phyloP scores from a whole-genome alignment of 2,113 vertebrate species.

The Clupea harengus region DNA sequence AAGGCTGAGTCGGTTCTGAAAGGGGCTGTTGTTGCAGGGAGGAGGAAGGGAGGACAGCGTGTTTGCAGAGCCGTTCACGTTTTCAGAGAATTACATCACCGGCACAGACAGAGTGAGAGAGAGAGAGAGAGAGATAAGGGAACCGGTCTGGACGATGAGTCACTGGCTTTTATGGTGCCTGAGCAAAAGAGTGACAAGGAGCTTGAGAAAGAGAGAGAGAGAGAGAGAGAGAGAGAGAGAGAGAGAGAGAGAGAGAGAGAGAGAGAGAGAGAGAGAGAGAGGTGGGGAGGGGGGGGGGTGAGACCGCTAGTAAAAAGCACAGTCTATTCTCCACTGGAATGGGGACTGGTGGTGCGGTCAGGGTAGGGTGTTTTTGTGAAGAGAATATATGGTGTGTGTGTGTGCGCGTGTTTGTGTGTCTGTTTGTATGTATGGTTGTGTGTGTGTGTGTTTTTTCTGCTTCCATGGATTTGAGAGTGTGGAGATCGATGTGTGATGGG shows the following conservation, averaged over 20 bases:
- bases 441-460: not conserved
- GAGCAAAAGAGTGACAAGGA: not conserved
- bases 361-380: not conserved
- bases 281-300: not conserved
- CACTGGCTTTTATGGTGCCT: not conserved
- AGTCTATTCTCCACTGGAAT: too few species aligned
- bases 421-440: too few species aligned
- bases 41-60: not conserved
- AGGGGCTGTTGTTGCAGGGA: not conserved
- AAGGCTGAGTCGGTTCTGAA: not conserved
- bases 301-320: not conserved
- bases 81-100: not conserved
- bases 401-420: too few species aligned
- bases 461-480: not conserved
- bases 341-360: not conserved
- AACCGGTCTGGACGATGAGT: constrained; percentile 5
- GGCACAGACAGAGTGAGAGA: constrained; percentile 4
- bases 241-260: too few species aligned
- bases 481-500: not conserved
- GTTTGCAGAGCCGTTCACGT: not conserved
- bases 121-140: not conserved
- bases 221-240: not conserved
- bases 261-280: not conserved
- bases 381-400: too few species aligned
- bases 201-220: too few species aligned